phyloP scores from a whole-genome alignment of 92 coral and sea anemone species.

The Epizoanthus rinbou region DNA sequence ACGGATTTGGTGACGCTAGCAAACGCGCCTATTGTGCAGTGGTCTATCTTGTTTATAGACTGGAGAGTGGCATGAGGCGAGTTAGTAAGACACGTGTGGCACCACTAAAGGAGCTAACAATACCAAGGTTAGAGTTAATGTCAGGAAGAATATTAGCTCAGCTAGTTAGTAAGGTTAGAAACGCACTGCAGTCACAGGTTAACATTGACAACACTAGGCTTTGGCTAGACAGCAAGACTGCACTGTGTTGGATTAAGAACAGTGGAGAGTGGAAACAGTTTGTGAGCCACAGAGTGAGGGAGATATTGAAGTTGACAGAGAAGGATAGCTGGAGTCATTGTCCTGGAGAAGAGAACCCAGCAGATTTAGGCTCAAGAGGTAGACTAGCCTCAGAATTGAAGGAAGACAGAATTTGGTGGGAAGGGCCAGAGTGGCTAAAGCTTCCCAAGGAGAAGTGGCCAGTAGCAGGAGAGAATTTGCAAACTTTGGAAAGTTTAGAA shows the following conservation, averaged over 20 bases:
- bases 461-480: background rate
- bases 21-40: background rate
- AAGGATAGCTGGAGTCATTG: background rate
- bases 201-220: background rate
- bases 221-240: conserved; percentile 34
- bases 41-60: conserved; percentile 1
- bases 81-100: conserved; percentile 16
- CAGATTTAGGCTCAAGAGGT: conserved; percentile 19
- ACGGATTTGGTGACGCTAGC: no score
- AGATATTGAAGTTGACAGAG: conserved; percentile 8
- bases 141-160: conserved; percentile 17
- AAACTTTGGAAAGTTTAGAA: background rate
- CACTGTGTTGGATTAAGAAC: conserved; percentile 51
- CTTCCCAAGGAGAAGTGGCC: conserved; percentile 23
- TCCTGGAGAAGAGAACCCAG: background rate
- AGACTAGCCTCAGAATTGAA: conserved; percentile 14
- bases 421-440: conserved; percentile 25
- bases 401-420: conserved; percentile 16
- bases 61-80: background rate
- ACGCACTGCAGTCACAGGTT: background rate
- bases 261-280: conserved; percentile 48
- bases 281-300: conserved; percentile 32
- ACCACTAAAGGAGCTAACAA: background rate
- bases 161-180: background rate
- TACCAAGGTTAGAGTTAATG: background rate